phyloP scores from a whole-genome alignment of 2,888 invertebrate genomes.

The Meloe dianella region DNA sequence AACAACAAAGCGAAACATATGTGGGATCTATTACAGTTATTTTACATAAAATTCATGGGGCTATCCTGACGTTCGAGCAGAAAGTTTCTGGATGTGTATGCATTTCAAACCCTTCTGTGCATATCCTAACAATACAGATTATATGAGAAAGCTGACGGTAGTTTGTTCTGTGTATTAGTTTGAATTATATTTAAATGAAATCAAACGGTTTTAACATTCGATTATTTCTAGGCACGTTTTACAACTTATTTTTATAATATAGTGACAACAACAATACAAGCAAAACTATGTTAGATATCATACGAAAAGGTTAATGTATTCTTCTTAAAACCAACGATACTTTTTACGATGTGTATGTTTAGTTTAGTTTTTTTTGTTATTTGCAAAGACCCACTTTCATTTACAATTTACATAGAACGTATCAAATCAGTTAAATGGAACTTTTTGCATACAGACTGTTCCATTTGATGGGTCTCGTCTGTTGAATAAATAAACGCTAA shows the following conservation, averaged over 20 bases:
- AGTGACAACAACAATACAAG: neutral
- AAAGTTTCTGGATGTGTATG: slow-evolving; percentile 20
- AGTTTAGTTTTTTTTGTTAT: too few relatives aligned
- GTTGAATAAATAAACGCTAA: too few relatives aligned
- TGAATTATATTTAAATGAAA: slow-evolving; percentile 1
- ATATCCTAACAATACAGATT: neutral
- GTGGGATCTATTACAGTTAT: slow-evolving; percentile 39
- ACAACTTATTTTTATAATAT: slow-evolving; percentile 3
- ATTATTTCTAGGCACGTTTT: neutral
- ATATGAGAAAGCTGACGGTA: neutral
- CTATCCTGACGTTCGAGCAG: slow-evolving; percentile 36
- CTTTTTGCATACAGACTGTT: too few relatives aligned
- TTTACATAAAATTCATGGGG: slow-evolving; percentile 44
- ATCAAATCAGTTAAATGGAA: too few relatives aligned
- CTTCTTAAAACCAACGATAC: too few relatives aligned
- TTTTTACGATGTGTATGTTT: too few relatives aligned
- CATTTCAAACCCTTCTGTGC: neutral
- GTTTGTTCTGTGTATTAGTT: neutral
- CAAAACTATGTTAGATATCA: neutral
- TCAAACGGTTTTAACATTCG: neutral
- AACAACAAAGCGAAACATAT: neutral
- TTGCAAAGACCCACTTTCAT: too few relatives aligned
- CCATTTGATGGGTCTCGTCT: too few relatives aligned
- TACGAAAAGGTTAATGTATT: too few relatives aligned
- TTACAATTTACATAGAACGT: too few relatives aligned